These are phyloP conservation scores for Schizopygopsis pylzovi DNA, from an alignment of 2,797 vertebrate genomes.

Conservation along the genomic window DNA sequence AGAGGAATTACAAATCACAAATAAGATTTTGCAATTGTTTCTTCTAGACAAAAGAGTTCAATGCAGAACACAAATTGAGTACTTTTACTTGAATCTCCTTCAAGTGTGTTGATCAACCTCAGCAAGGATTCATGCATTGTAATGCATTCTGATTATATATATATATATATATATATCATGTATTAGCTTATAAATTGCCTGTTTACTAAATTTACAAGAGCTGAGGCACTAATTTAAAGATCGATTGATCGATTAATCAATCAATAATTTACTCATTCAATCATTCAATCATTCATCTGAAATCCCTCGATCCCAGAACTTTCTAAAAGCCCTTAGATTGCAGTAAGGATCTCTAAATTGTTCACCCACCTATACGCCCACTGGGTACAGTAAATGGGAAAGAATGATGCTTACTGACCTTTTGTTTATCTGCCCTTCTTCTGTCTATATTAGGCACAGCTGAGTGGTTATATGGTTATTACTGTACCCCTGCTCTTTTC, in stretches of 20 bases:
- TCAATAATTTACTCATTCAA: too few species aligned
- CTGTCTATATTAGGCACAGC: constrained; percentile 45
- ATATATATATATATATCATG: too few species aligned
- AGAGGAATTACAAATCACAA: background rate
- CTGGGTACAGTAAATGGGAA: constrained; percentile 35
- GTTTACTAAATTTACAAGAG: too few species aligned
- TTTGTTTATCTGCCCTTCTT: constrained; percentile 49
- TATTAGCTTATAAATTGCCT: too few species aligned
- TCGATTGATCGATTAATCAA: too few species aligned
- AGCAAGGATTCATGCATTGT: background rate
- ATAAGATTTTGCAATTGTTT: background rate
- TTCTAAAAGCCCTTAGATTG: constrained; percentile 13
- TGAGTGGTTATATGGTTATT: constrained; percentile 50
- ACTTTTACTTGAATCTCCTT: background rate
- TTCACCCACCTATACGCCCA: constrained; percentile 13
- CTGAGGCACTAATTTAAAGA: too few species aligned
- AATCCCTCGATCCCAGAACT: background rate
- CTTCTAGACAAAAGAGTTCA: background rate
- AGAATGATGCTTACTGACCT: constrained; percentile 48
- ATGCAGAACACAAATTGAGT: background rate
- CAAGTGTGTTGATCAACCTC: background rate
- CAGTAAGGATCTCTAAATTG: background rate
- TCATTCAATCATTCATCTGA: too few species aligned
- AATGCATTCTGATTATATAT: too few species aligned
- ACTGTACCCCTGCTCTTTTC: constrained; percentile 38